Evolutionary conservation across 2,113 vertebrate species (phyloP), one percentile per base, ranked within the genome.

Genomic region (Gallinago paraguaiae): DNA sequence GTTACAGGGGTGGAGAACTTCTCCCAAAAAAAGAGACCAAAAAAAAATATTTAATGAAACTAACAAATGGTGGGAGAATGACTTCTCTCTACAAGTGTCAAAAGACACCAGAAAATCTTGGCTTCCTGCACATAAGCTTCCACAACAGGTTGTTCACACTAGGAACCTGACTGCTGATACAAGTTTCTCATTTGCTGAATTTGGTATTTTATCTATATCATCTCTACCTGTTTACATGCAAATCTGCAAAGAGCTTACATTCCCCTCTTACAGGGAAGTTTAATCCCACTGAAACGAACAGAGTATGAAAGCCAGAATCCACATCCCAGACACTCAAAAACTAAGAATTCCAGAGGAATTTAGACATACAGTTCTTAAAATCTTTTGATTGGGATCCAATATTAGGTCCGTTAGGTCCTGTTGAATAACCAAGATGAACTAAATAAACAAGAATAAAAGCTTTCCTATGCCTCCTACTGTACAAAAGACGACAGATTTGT

Each of bases 311-410:
- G 27, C 35, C 54, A 88, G 37, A 83, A 67, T 46, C 63, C 24
- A 67, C 57, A 83, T 67, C 35, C 54, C 46, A 69, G 72, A 88
- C 46, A 77, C 11, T 10, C 31, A 72, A 90, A 93, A 56, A 57
- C 53, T 72, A 77, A 74, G 53, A 94, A 90, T 69, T 90, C 51
- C 59, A 77, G 80, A 69, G n/a, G 75, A 85, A 96, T 76, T 93
- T 68, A 92, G 67, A 82, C 35, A 67, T 7, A 39, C 5, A 72
- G 45, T 86, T 94, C 60, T 53, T 37, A 57, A 50, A 71, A 45
- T 17, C 27, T 69, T 94, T 65, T 72, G 28, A 77, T 3, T 72
- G 25, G 15, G 88, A 69, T 85, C 61, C 59, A 80, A 35, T 31
- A 72, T 18, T 59, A 17, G 41, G 4, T 60, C 83, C 33, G 2